phyloP scores from a whole-genome alignment of 2,113 vertebrate genomes.

The Dasyprocta punctata region DNA sequence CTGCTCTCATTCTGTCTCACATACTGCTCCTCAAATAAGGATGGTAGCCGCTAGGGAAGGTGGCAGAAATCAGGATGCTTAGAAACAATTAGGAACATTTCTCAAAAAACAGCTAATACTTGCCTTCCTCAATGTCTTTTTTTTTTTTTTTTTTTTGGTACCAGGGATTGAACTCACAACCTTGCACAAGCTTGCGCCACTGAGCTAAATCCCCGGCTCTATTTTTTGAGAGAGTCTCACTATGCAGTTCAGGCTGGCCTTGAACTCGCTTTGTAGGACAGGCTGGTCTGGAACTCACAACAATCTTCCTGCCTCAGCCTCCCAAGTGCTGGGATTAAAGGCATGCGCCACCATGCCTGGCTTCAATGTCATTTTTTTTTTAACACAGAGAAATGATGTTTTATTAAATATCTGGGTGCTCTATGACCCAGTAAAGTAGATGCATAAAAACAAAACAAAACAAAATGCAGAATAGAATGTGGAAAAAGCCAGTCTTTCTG shows the following conservation, averaged over 20 bases:
- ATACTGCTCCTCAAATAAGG: not conserved
- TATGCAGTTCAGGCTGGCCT: too few species aligned
- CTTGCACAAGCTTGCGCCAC: too few species aligned
- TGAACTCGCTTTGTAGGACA: too few species aligned
- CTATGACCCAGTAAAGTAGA: not conserved
- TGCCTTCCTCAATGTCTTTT: not conserved
- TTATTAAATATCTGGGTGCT: not conserved
- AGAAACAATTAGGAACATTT: not conserved
- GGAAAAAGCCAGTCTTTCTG: not conserved
- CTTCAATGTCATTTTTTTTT: too few species aligned
- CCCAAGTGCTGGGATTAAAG: too few species aligned
- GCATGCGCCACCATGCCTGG: too few species aligned
- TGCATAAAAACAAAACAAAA: not conserved
- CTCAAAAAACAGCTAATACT: not conserved
- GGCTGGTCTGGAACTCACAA: too few species aligned
- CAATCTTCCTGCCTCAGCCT: too few species aligned
- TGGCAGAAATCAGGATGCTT: not conserved
- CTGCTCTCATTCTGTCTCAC: not conserved
- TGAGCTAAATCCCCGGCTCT: too few species aligned
- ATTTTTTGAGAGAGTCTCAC: too few species aligned
- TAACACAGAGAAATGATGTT: not conserved
- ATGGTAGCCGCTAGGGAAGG: rapidly evolving
- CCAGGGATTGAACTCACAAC: too few species aligned
- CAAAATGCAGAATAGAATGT: not conserved
- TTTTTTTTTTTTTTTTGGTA: too few species aligned